A percentile compares a stretch with the other conserved stretches of the same genome.
These are phyloP conservation scores for Porites divaricata DNA, from an alignment of 92 coral and sea anemone genomes.

Conservation along the genomic window DNA sequence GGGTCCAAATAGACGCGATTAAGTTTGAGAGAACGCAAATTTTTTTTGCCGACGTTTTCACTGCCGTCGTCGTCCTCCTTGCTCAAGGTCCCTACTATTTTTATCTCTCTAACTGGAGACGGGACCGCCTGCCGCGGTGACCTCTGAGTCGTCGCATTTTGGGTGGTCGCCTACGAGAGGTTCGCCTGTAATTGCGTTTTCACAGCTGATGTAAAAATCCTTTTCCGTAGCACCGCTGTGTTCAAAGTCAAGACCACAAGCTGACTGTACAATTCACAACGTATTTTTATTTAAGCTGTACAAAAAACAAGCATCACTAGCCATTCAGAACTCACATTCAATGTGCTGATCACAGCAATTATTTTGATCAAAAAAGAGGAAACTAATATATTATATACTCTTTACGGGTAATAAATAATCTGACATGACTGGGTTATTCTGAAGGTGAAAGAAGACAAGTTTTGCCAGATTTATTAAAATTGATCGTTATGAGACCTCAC, in stretches of 20 bases:
- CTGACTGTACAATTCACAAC: not conserved
- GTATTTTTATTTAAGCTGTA: conserved; percentile 34
- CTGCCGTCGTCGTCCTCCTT: too few relatives aligned
- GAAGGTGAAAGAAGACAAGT: not conserved
- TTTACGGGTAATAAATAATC: conserved; percentile 27
- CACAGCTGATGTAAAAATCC: too few relatives aligned
- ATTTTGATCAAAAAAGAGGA: conserved; percentile 19
- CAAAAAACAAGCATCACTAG: conserved; percentile 10
- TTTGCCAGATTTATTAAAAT: not conserved
- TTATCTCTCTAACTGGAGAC: too few relatives aligned
- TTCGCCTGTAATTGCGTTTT: too few relatives aligned
- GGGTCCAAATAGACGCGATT: too few relatives aligned
- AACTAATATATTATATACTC: conserved; percentile 19
- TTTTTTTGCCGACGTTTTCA: too few relatives aligned
- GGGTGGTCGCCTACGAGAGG: too few relatives aligned
- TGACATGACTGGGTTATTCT: conserved; percentile 19
- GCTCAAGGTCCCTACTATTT: too few relatives aligned
- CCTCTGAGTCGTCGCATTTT: too few relatives aligned
- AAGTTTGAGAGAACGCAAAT: too few relatives aligned
- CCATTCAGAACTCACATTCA: not conserved
- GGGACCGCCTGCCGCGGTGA: too few relatives aligned
- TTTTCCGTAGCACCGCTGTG: too few relatives aligned
- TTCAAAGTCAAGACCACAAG: not conserved
- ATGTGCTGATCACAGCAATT: conserved; percentile 18
- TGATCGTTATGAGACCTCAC: conserved; percentile 1